phyloP scores from a whole-genome alignment of 2,113 vertebrate genomes.

The Setophaga petechia region DNA sequence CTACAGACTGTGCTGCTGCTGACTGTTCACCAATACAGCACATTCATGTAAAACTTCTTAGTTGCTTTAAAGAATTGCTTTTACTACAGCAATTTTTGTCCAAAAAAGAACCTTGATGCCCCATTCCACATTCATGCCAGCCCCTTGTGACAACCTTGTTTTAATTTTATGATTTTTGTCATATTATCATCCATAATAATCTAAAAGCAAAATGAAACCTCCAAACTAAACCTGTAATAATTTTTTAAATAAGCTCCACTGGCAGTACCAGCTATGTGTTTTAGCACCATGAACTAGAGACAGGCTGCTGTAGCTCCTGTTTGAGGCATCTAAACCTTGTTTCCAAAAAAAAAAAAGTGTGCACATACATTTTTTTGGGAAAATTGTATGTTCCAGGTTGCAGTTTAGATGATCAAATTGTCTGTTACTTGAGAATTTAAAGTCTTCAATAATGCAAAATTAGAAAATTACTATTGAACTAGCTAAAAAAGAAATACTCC shows the following conservation, averaged over 20 bases:
- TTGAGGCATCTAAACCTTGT: background rate
- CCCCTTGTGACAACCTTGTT: background rate
- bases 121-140: background rate
- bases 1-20: background rate
- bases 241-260: background rate
- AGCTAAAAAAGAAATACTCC: background rate
- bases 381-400: background rate
- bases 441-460: background rate
- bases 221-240: background rate
- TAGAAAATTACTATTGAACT: background rate
- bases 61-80: background rate
- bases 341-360: rapidly evolving
- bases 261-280: background rate
- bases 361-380: rapidly evolving
- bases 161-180: background rate
- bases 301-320: background rate
- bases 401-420: background rate
- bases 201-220: background rate
- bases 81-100: background rate
- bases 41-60: background rate
- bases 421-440: background rate
- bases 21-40: background rate
- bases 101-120: background rate
- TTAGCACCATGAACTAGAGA: background rate
- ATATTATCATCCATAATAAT: background rate